phyloP scores from a whole-genome alignment of 2,113 vertebrate genomes.

The Scophthalmus maximus region DNA sequence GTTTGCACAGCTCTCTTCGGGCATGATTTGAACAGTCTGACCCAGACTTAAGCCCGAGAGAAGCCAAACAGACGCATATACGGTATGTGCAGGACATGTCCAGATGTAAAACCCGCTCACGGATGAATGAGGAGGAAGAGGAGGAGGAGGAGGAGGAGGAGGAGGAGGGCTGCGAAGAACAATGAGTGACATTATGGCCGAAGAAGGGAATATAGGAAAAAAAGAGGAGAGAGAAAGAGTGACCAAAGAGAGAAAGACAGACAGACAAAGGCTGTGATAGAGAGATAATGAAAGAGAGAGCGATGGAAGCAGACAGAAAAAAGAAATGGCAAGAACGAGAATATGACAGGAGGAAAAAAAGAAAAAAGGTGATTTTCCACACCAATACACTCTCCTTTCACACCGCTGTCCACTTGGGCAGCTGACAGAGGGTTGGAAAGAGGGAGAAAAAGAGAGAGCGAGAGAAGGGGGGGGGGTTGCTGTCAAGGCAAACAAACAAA shows the following conservation, averaged over 20 bases:
- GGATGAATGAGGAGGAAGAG: constrained; percentile 10
- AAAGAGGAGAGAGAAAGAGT: background rate
- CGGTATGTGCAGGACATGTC: constrained; percentile 3
- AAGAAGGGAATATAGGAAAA: background rate
- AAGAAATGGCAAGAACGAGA: constrained; percentile 7
- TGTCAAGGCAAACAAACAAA: constrained; percentile 73
- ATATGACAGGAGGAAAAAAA: constrained; percentile 52
- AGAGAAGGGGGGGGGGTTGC: constrained; percentile 7
- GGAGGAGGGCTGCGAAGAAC: background rate
- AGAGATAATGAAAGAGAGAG: constrained; percentile 26
- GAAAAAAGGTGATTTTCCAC: constrained; percentile 73
- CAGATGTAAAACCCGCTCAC: constrained; percentile 35
- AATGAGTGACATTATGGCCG: background rate
- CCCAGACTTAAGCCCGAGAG: constrained; percentile 49
- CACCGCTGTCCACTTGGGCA: constrained; percentile 58
- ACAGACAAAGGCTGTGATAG: background rate
- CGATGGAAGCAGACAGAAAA: constrained; percentile 32
- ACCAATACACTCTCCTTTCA: constrained; percentile 61
- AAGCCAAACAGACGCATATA: constrained; percentile 36
- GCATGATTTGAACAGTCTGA: constrained; percentile 63
- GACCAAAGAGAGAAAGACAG: background rate
- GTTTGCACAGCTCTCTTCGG: constrained; percentile 48
- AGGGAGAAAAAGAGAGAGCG: background rate
- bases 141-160: constrained; percentile 21
- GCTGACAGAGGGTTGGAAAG: constrained; percentile 30